phyloP scores from a whole-genome alignment of 2,113 vertebrate genomes.

The Callipepla californica region DNA sequence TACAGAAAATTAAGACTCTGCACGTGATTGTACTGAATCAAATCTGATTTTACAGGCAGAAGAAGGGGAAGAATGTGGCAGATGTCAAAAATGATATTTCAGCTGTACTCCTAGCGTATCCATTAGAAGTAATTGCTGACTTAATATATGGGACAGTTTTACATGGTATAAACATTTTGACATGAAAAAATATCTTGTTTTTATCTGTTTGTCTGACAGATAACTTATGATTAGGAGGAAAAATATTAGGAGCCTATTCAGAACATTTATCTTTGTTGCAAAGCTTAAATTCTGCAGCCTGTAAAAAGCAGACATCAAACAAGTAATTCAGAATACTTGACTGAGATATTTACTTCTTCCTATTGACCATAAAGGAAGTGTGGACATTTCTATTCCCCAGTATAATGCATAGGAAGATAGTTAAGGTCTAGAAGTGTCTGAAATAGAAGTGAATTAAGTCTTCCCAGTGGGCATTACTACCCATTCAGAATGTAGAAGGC shows the following conservation, averaged over 20 bases:
- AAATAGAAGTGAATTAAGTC: neutral
- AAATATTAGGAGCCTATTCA: neutral
- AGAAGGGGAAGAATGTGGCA: neutral
- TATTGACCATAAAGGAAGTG: neutral
- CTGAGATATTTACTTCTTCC: neutral
- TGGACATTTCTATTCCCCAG: neutral
- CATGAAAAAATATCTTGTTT: slow-evolving; percentile 14
- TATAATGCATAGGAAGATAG: neutral
- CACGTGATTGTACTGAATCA: neutral
- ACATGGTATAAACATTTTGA: neutral
- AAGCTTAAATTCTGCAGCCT: neutral
- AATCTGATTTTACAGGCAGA: neutral
- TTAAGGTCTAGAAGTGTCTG: neutral
- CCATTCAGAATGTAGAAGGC: neutral
- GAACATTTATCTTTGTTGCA: neutral
- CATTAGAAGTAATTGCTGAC: neutral
- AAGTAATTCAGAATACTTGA: neutral
- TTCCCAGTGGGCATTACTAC: neutral
- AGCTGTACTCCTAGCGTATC: neutral
- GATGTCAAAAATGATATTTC: neutral
- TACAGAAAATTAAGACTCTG: neutral
- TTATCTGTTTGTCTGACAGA: neutral
- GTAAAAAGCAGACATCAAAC: neutral
- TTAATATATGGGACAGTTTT: neutral
- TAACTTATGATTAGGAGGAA: neutral